These are phyloP conservation scores for Andrena cerasifolii DNA, from an alignment of 1,140 invertebrate genomes.

Conservation along the genomic window DNA sequence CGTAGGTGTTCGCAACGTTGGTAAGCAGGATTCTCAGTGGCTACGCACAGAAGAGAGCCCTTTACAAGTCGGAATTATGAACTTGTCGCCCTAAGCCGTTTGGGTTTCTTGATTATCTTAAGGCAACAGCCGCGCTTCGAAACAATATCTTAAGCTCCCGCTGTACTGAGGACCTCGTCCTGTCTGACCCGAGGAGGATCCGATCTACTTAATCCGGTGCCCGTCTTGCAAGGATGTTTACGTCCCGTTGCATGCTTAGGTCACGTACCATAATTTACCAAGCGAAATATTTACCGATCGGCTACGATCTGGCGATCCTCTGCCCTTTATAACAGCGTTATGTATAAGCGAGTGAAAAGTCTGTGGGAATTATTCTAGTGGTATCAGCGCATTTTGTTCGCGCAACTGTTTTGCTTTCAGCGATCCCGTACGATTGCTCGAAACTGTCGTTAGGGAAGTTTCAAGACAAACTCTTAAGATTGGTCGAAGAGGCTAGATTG, in stretches of 20 bases:
- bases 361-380: too few species aligned
- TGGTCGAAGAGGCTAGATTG: slow-evolving; percentile 64
- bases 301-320: not conserved
- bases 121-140: slow-evolving; percentile 76
- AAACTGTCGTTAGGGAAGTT: slow-evolving; percentile 48
- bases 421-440: slow-evolving; percentile 13
- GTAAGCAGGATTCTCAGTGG: not conserved
- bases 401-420: not conserved
- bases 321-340: not conserved
- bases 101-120: slow-evolving; percentile 79
- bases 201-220: slow-evolving; percentile 78
- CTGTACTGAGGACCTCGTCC: slow-evolving; percentile 72
- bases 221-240: slow-evolving; percentile 74
- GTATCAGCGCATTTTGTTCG: too few species aligned
- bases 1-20: not conserved
- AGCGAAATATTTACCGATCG: slow-evolving; percentile 57
- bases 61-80: slow-evolving; percentile 65
- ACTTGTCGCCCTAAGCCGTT: slow-evolving; percentile 76
- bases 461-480: slow-evolving; percentile 38
- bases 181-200: slow-evolving; percentile 74
- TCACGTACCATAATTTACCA: slow-evolving; percentile 64
- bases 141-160: slow-evolving; percentile 78
- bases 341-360: not conserved
- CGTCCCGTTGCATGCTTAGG: slow-evolving; percentile 53
- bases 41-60: not conserved